Percentiles rank a stretch among this genome's conserved stretches.
Evolutionary conservation across 2,113 vertebrate genomes (phyloP).

Genomic region (Caloenas nicobarica): DNA sequence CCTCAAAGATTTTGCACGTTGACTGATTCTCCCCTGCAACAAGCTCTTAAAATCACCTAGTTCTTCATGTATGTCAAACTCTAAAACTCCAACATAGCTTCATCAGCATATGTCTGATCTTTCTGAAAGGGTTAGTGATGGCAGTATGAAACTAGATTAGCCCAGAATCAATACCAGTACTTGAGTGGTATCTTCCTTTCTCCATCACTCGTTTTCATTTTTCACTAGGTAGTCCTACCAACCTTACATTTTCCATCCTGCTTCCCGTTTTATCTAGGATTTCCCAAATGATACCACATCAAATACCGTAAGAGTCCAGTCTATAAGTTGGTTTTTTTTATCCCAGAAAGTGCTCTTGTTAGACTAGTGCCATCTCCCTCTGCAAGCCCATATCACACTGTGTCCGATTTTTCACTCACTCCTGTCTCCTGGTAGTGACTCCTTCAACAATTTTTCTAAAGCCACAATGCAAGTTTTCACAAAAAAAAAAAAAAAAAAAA

Average conservation of each 20-base stretch:
- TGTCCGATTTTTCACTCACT: neutral
- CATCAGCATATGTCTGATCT: neutral
- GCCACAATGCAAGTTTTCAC: neutral
- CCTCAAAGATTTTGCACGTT: neutral
- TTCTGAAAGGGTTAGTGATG: neutral
- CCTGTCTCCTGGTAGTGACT: neutral
- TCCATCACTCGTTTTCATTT: neutral
- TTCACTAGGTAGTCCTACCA: neutral
- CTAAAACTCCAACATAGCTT: neutral
- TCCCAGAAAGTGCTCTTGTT: neutral
- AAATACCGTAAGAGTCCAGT: neutral
- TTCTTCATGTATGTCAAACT: neutral
- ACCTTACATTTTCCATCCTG: neutral
- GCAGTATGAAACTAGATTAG: neutral
- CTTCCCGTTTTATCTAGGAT: neutral
- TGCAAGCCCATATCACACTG: neutral
- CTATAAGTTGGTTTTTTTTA: neutral
- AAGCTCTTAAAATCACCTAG: neutral
- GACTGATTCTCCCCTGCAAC: neutral
- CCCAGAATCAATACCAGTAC: neutral
- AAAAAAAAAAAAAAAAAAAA: neutral
- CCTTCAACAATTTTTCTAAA: neutral
- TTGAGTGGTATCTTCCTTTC: neutral
- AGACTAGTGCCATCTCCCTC: neutral
- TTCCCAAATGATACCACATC: neutral